Evolutionary conservation across 2,797 vertebrate genomes (phyloP).

Genomic region (Menidia menidia): DNA sequence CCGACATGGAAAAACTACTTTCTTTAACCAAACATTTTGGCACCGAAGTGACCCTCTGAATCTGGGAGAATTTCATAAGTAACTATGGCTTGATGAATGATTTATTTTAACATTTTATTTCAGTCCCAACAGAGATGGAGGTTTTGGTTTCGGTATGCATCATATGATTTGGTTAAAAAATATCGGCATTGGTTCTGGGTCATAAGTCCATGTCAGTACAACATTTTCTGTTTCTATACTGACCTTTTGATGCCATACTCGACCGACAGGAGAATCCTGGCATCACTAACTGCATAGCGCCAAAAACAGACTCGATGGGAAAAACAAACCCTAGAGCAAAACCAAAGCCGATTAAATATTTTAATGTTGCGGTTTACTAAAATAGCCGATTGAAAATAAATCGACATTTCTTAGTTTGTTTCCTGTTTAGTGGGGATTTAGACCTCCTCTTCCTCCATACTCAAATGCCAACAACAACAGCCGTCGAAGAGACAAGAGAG

Average conservation of each 20-base stretch:
- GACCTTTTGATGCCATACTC: slow-evolving; percentile 4
- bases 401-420: slow-evolving; percentile 74
- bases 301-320: neutral
- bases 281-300: neutral
- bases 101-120: neutral
- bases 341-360: neutral
- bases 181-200: neutral
- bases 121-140: neutral
- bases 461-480: slow-evolving; percentile 87
- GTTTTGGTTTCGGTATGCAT: neutral
- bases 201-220: neutral
- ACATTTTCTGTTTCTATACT: slow-evolving; percentile 22
- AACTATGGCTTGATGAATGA: neutral
- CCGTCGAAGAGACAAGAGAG: slow-evolving; percentile 80
- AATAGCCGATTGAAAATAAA: slow-evolving; percentile 51
- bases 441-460: slow-evolving; percentile 89
- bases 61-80: neutral
- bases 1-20: neutral
- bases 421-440: slow-evolving; percentile 85
- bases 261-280: slow-evolving; percentile 16
- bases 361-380: neutral
- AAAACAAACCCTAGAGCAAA: neutral
- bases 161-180: neutral
- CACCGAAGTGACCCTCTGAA: neutral
- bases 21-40: neutral